Evolutionary conservation across 2,113 vertebrate species (phyloP), one percentile per base, ranked within the genome.

Genomic region (Spermophilus dauricus): DNA sequence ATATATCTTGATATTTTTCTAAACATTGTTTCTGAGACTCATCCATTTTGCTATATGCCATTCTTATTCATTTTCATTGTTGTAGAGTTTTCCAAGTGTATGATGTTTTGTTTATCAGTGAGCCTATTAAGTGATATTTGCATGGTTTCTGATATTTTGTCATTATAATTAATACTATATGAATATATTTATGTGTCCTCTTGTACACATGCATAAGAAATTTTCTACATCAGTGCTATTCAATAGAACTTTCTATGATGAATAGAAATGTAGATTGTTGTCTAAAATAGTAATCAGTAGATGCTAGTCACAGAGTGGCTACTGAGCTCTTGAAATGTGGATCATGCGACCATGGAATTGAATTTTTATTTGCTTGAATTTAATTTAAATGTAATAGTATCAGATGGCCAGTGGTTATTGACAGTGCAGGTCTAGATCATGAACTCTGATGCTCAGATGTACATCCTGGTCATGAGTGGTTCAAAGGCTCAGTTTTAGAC

Each of bases 11-110:
- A 58, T 22, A 22, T 56, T 86, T 95, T 58, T 39, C 39, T 76
- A 91, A 63, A 85, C 18, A 32, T 65, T 65, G 26, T 85, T 91
- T 96, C 70, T 80, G 48, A 81, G 65, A 84, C 58, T 56, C 42
- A 63, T 42, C 11, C 32, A n/a, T 78, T 24, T 45, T 85, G 4
- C 4, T 85, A 22, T 34, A 32, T 24, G 18, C 32, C 78, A 18
- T 39, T 51, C n/a, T 84, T 48, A 37, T 22, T 61, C 14, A 63
- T 58, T 73, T 83, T 76, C 37, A 78, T 39, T 48, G 39, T 32
- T 85, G 8, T 42, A 13, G 24, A 77, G 12, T 65, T 77, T 73
- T 92, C 39, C 20, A 70, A 82, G 20, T 58, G 20, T 20, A 58
- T 20, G 51, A 53, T 53, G 51, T 53, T 53, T 53, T 48, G 48